phyloP scores from a whole-genome alignment of 2,797 vertebrate genomes.

The Lateolabrax maculatus region DNA sequence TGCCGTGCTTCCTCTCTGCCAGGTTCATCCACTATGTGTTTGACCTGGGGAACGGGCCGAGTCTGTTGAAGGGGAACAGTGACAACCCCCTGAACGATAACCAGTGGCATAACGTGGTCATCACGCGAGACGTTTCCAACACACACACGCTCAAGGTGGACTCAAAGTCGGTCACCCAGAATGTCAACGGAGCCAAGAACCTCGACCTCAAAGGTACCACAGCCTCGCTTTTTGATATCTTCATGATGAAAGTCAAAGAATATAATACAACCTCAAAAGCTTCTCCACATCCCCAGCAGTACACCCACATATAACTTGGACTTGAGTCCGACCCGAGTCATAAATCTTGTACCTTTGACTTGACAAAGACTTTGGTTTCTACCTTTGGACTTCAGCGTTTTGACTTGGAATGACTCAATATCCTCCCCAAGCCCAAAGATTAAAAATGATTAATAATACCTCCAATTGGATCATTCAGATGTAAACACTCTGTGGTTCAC shows the following conservation, averaged over 20 bases:
- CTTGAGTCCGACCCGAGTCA: neutral
- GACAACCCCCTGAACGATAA: conserved; percentile 95
- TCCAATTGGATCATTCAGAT: neutral
- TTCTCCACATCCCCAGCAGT: neutral
- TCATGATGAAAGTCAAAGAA: neutral
- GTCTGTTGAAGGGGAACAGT: conserved; percentile 97
- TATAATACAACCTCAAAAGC: neutral
- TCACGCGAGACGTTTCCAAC: conserved; percentile 94
- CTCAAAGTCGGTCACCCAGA: conserved; percentile 94
- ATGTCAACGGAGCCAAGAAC: conserved; percentile 98
- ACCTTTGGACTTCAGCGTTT: neutral
- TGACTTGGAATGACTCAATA: too few relatives aligned
- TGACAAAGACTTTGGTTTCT: neutral
- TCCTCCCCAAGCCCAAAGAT: too few relatives aligned
- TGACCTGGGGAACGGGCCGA: conserved; percentile 96
- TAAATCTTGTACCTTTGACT: neutral
- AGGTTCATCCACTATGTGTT: conserved; percentile 99
- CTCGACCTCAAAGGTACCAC: conserved; percentile 94
- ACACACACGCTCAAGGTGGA: conserved; percentile 97
- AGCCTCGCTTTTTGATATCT: neutral
- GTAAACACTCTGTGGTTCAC: neutral
- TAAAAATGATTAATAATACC: neutral
- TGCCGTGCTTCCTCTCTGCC: conserved; percentile 15
- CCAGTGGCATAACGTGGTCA: conserved; percentile 98
- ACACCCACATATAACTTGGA: neutral